A percentile compares a stretch with the other conserved stretches of the same genome.
Evolutionary conservation across 2,888 invertebrate genomes (phyloP).

Genomic region (Uropetala carovei): DNA sequence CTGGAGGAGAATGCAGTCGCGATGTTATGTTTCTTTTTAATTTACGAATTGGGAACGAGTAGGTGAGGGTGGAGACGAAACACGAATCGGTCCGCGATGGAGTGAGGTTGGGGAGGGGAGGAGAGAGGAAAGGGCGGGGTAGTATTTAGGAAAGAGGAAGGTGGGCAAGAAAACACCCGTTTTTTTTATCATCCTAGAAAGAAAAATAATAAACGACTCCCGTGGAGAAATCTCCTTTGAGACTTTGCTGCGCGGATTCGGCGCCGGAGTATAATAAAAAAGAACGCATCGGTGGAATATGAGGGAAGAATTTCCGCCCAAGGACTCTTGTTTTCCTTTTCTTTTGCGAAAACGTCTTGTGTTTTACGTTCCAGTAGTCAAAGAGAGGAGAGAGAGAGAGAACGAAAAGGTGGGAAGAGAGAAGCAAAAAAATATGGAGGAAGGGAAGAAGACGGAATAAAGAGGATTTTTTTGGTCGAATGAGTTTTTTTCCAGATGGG

Average conservation of each 20-base stretch:
- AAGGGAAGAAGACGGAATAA: not conserved
- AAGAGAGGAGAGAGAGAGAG: slow-evolving; percentile 17
- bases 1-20: too few relatives aligned
- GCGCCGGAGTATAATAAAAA: slow-evolving; percentile 25
- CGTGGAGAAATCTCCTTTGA: not conserved
- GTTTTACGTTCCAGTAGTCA: slow-evolving; percentile 55
- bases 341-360: slow-evolving; percentile 51
- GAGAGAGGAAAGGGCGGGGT: too few relatives aligned
- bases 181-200: not conserved
- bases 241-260: slow-evolving; percentile 23
- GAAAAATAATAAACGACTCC: not conserved
- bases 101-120: not conserved
- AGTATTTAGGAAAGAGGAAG: not conserved
- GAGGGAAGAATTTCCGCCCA: slow-evolving; percentile 46
- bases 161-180: not conserved
- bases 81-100: not conserved
- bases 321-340: not conserved
- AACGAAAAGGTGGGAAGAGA: not conserved
- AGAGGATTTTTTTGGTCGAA: not conserved
- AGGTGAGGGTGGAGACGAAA: too few relatives aligned
- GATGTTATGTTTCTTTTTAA: too few relatives aligned
- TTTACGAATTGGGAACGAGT: too few relatives aligned
- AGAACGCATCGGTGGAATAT: slow-evolving; percentile 53
- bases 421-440: not conserved
- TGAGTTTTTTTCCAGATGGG: slow-evolving; percentile 28